Evolutionary conservation across 2,797 vertebrate genomes (phyloP).

Genomic region (Betta splendens): DNA sequence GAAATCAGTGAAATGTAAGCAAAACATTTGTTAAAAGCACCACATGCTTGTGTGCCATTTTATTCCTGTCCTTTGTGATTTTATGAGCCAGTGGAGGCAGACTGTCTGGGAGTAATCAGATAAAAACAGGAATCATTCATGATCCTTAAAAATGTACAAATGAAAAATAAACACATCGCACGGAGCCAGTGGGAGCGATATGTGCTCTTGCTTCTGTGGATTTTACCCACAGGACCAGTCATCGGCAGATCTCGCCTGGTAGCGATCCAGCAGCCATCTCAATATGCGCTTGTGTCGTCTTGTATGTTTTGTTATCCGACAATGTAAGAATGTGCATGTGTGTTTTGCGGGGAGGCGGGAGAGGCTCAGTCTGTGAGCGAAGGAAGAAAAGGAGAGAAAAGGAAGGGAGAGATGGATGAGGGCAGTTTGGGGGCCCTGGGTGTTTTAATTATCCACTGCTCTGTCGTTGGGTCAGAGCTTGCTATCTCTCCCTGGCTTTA

Average conservation of each 20-base stretch:
- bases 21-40: slow-evolving; percentile 69
- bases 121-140: slow-evolving; percentile 80
- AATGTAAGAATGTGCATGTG: slow-evolving; percentile 54
- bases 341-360: slow-evolving; percentile 50
- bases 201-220: slow-evolving; percentile 60
- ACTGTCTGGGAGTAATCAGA: slow-evolving; percentile 82
- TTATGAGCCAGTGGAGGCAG: slow-evolving; percentile 77
- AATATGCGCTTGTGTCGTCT: slow-evolving; percentile 59
- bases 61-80: slow-evolving; percentile 65
- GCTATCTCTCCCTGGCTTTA: slow-evolving; percentile 82
- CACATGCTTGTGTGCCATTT: slow-evolving; percentile 63
- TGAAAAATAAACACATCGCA: slow-evolving; percentile 77
- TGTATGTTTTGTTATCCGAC: slow-evolving; percentile 66
- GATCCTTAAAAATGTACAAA: slow-evolving; percentile 79
- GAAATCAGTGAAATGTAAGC: slow-evolving; percentile 49
- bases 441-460: slow-evolving; percentile 86
- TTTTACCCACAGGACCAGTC: slow-evolving; percentile 74
- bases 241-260: slow-evolving; percentile 54
- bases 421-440: slow-evolving; percentile 80
- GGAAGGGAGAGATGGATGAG: slow-evolving; percentile 80
- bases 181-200: slow-evolving; percentile 69
- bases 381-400: slow-evolving; percentile 64
- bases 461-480: slow-evolving; percentile 78
- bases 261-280: slow-evolving; percentile 65
- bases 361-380: slow-evolving; percentile 44